Evolutionary conservation across 2,113 vertebrate genomes (phyloP), one percentile per base, ranked within the genome.

Genomic region (Speoplatyrhinus poulsoni): DNA sequence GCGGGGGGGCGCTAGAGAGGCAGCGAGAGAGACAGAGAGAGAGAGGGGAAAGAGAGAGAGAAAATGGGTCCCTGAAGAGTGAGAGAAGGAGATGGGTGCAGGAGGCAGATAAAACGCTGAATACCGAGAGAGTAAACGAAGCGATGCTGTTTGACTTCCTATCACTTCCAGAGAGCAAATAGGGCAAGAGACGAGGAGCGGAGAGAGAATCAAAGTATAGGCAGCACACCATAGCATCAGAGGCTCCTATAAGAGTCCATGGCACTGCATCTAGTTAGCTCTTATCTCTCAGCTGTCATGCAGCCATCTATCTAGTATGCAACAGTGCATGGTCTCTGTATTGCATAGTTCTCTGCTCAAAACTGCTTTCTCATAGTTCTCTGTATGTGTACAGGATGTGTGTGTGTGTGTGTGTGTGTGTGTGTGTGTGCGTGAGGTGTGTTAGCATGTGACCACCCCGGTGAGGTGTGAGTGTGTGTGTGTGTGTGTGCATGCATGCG

Each of bases 71-170:
- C 86, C 84, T 88, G 76, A 84, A 82, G 77, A 60, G 68, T 26
- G 26, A 26, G 26, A 26, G 26, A 3, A 26, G 26, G 2, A 26
- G 26, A 26, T 26, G 26, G 26, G 26, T 26, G 26, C 26, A 26
- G 0, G 65, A 71, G 79, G 78, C 26, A 5, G 71, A 79, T 74
- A 84, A 82, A 81, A 61, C 58, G 47, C 52, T 60, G 50, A 74
- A 73, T 69, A 76, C 64, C 67, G 65, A 71, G 72, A 70, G 72
- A 85, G 50, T 76, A 80, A 85, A 82, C 75, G 81, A 77, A 77
- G 16, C 66, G 6, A 33, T 59, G 61, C 52, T 65, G 75, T 41
- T 73, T 46, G 74, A 65, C 59, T 77, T 55, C 36, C 58, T 81
- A 70, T 65, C 53, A 72, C 55, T 54, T 73, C 67, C 67, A 57